These are phyloP conservation scores for Oncorhynchus nerka DNA, from an alignment of 2,113 vertebrate species.

Conservation along the genomic window DNA sequence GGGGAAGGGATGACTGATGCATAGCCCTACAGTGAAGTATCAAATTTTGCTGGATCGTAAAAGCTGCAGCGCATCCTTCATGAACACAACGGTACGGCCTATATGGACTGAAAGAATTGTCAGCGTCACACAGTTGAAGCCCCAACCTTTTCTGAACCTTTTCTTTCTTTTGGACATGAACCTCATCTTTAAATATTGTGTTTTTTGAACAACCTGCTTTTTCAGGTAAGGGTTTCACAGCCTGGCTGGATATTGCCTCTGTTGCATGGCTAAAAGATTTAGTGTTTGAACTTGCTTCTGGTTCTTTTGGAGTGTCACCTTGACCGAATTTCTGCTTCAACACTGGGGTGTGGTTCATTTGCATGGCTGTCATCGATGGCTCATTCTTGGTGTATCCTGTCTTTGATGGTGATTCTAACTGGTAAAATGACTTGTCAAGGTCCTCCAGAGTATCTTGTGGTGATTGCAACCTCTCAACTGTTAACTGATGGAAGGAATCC, in stretches of 20 bases:
- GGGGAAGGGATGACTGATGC: slow-evolving; percentile 88
- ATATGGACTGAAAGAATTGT: slow-evolving; percentile 83
- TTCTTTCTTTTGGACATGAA: slow-evolving; percentile 54
- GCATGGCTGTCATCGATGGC: background rate
- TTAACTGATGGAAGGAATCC: slow-evolving; percentile 34
- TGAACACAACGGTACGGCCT: slow-evolving; percentile 95
- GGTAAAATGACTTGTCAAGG: slow-evolving; percentile 20
- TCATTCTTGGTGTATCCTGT: slow-evolving; percentile 34
- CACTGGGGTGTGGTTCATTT: slow-evolving; percentile 40
- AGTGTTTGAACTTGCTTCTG: slow-evolving; percentile 18
- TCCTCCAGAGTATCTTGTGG: slow-evolving; percentile 41
- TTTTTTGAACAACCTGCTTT: slow-evolving; percentile 68
- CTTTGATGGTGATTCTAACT: slow-evolving; percentile 17
- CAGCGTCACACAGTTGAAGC: slow-evolving; percentile 62
- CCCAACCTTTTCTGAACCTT: slow-evolving; percentile 69
- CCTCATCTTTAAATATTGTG: slow-evolving; percentile 58
- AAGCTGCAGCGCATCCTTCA: slow-evolving; percentile 93
- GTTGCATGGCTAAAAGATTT: slow-evolving; percentile 35
- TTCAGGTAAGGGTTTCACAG: slow-evolving; percentile 52
- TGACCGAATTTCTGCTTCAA: slow-evolving; percentile 27
- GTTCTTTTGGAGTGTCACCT: slow-evolving; percentile 29
- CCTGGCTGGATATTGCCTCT: slow-evolving; percentile 37
- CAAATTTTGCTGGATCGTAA: slow-evolving; percentile 96
- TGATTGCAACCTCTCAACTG: slow-evolving; percentile 60
- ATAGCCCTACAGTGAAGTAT: slow-evolving; percentile 97